Evolutionary conservation across 1,140 invertebrate species (phyloP), one percentile per base, ranked within the genome.

Genomic region (Mya arenaria): DNA sequence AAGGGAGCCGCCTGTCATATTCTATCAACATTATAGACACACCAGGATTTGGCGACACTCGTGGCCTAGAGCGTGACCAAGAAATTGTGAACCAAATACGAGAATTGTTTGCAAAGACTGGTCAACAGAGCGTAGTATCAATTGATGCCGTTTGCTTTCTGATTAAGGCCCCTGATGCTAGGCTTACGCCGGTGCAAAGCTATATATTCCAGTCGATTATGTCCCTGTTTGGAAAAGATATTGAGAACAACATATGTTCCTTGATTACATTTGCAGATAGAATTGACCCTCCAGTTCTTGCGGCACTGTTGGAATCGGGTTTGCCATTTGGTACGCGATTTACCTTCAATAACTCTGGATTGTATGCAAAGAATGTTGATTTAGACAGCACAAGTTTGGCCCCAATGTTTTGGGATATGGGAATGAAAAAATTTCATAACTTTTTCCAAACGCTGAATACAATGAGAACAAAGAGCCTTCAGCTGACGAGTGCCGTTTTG

Each of bases 171-270:
- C 72, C 72, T 6, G 55, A 62, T 60, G 72, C 72, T 25, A 17
- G 72, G 28, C 28, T 75, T 5, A 44, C 55, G 13, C 34, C 56
- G n/a, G 41, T 23, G 13, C 72, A 75, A 44, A 62, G 17, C 15
- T 75, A 75, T 28, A 60, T 75, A 10, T 75, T 75, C n/a, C 36
- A 62, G 37, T 75, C 72, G 17, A 28, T 75, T 0, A 37, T 75
- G 58, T 75, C 72, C 15, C 37, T 84, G 15, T 86, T 86, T 74
- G 85, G 85, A 6, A 82, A 86, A 63, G 85, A 86, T 52, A 86
- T 86, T 34, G 78, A 44, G 37, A 25, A 78, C 3, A 86, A 87
- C 52, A 86, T 86, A 19, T 84, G 84, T 44, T 28, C 82, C 0
- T 55, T 86, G 15, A 36, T 84, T 13, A 86, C 85, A 1, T 86